These are phyloP conservation scores for Xestia c-nigrum DNA, from an alignment of 2,888 invertebrate genomes.

Conservation along the genomic window DNA sequence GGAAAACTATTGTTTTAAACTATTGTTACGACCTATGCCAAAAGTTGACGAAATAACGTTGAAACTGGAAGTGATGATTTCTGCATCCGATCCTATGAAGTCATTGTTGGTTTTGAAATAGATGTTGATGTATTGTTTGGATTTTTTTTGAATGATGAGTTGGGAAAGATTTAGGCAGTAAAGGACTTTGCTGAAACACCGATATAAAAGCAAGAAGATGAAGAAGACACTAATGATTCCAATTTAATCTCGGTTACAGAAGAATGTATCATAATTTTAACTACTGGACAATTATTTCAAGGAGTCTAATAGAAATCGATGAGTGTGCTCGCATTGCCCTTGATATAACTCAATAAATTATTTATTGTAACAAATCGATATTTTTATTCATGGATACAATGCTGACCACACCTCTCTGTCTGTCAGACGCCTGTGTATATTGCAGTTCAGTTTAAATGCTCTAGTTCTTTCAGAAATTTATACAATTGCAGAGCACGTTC, in stretches of 20 bases:
- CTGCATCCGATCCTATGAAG: slow-evolving; percentile 53
- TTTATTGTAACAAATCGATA: slow-evolving; percentile 32
- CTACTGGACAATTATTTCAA: slow-evolving; percentile 13
- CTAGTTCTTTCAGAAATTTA: not conserved
- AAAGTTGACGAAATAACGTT: slow-evolving; percentile 45
- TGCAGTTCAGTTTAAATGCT: not conserved
- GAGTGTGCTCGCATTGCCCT: slow-evolving; percentile 36
- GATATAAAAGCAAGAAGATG: not conserved
- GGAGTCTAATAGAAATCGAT: slow-evolving; percentile 27
- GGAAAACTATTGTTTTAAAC: slow-evolving; percentile 54
- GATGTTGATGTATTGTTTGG: slow-evolving; percentile 12
- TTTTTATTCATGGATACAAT: slow-evolving; percentile 29
- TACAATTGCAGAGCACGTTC: not conserved
- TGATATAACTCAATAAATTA: slow-evolving; percentile 27
- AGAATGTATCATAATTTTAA: not conserved
- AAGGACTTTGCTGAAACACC: not conserved
- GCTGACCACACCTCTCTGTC: not conserved
- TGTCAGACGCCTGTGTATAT: not conserved
- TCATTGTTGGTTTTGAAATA: slow-evolving; percentile 46
- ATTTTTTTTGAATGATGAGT: not conserved
- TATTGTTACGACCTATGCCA: slow-evolving; percentile 43
- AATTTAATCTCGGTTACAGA: not conserved
- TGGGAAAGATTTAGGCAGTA: not conserved
- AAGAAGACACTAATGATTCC: not conserved
- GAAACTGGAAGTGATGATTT: slow-evolving; percentile 48